Percentiles rank a stretch among this genome's conserved stretches.
Evolutionary conservation across 2,797 vertebrate species (phyloP).

Genomic region (Martes flavigula): DNA sequence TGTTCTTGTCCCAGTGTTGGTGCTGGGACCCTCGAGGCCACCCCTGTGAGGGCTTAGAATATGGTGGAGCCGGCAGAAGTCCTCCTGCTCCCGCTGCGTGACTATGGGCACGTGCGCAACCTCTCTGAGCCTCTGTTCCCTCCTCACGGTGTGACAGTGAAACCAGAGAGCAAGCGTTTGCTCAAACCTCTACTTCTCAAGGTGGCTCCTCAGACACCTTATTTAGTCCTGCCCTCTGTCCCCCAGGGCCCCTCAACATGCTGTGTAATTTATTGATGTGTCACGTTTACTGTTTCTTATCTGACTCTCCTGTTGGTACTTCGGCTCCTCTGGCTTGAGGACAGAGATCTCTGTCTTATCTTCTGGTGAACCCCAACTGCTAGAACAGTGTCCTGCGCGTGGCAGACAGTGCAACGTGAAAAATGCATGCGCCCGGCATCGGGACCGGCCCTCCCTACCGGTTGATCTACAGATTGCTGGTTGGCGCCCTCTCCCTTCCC

Average conservation of each 20-base stretch:
- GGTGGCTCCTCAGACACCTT: neutral
- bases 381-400: neutral
- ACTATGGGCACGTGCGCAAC: neutral
- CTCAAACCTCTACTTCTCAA: neutral
- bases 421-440: fast-evolving
- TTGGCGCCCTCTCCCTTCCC: neutral
- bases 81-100: neutral
- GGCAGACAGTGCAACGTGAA: neutral
- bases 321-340: neutral
- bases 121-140: neutral
- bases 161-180: neutral
- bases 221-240: neutral
- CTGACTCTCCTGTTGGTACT: neutral
- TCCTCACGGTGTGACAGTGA: neutral
- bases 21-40: neutral
- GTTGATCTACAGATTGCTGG: neutral
- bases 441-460: neutral
- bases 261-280: neutral
- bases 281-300: neutral
- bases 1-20: neutral
- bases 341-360: neutral
- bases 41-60: neutral
- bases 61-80: neutral
- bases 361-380: fast-evolving
- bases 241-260: fast-evolving